Evolutionary conservation across 2,888 invertebrate species (phyloP), one percentile per base, ranked within the genome.

Genomic region (Malacosoma neustria): DNA sequence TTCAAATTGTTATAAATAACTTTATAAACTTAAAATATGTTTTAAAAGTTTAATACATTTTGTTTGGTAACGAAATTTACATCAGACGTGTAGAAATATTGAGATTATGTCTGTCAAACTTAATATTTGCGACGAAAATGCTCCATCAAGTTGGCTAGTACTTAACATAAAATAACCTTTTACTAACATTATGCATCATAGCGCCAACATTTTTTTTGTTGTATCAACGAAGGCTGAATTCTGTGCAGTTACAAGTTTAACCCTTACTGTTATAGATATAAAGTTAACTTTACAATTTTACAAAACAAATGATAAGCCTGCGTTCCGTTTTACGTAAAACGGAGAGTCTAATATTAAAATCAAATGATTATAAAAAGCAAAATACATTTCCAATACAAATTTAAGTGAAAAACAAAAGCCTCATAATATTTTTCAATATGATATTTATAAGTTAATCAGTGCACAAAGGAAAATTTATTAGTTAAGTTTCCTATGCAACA

Each of bases 81-180:
- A 2, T 22, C 22, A 22, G 22, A 22, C 22, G 22, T 9, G 22
- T 9, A 7, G 6, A 22, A 22, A 22, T 7, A 7, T 22, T 22
- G 22, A 22, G 22, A 22, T 22, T 22, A 7, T 7, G 9, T 22
- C 5, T 9, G 6, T 5, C 6, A 22, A 22, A 22, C 22, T 22
- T 22, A 22, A 22, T 2, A 22, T 22, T 22, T 22, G 5, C 9
- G 22, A 39, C 49, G 46, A 48, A 57, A 61, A 56, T 53, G 30
- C 31, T 44, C 43, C 40, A 48, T 51, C 51, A 49, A 45, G 51
- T 39, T 34, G 33, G 38, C 32, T 39, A 37, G 36, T 39, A 34
- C 42, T 46, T 56, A 61, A 54, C 55, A 57, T 59, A 57, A 65
- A 65, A 70, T 73, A 74, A 71, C 73, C 70, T 68, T 70, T 58